Conservation (phyloP, 2,113 vertebrate genomes). For the Lampris megalopsis region DNA sequence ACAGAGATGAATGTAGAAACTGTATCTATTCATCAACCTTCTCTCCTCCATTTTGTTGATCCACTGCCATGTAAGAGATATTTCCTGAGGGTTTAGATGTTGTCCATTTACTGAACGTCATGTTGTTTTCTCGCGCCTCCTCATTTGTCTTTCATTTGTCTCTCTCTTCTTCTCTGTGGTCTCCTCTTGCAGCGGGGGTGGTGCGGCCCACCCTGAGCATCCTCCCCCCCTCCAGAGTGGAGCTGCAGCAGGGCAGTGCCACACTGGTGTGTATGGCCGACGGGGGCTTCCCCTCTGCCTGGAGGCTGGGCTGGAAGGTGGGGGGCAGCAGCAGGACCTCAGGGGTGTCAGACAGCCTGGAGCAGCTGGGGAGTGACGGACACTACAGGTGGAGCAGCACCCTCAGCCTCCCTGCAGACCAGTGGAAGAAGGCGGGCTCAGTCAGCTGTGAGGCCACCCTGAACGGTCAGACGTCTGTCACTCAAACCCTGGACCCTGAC, state of each 20-base stretch:
- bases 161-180: too few relatives aligned
- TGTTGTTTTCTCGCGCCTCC: too few relatives aligned
- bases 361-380: constrained; percentile 36
- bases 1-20: too few relatives aligned
- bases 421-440: constrained; percentile 47
- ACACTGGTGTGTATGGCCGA: constrained; percentile 71
- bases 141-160: too few relatives aligned
- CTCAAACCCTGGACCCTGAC: constrained; percentile 53
- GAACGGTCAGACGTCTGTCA: constrained; percentile 49
- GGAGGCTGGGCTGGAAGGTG: constrained; percentile 64
- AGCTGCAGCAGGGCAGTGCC: constrained; percentile 55
- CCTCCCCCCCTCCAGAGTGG: constrained; percentile 61
- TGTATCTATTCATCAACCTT: too few relatives aligned
- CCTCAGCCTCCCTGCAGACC: constrained; percentile 55
- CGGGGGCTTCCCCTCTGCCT: constrained; percentile 58
- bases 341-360: constrained; percentile 28
- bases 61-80: too few relatives aligned
- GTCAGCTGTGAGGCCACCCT: constrained; percentile 66
- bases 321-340: constrained; percentile 35
- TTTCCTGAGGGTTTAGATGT: too few relatives aligned
- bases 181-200: constrained; percentile 49
- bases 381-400: constrained; percentile 61
- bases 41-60: too few relatives aligned
- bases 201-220: constrained; percentile 60
- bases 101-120: too few relatives aligned